phyloP scores from a whole-genome alignment of 2,888 invertebrate species.

The Orthosia incerta region DNA sequence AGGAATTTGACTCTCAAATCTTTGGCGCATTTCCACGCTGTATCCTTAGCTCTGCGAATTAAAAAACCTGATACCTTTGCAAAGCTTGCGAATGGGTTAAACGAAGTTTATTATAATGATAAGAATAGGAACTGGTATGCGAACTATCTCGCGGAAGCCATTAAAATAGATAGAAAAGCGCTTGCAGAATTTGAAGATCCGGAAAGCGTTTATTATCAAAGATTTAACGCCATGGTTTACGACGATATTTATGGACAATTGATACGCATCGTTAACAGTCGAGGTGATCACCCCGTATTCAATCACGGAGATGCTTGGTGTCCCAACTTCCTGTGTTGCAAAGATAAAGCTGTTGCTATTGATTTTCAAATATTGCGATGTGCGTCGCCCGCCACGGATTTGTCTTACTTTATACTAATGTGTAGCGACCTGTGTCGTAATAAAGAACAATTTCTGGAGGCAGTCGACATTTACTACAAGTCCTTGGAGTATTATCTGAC shows the following conservation, averaged over 20 bases:
- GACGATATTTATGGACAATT: slow-evolving; percentile 73
- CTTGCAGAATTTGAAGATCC: slow-evolving; percentile 71
- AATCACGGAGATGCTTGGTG: slow-evolving; percentile 81
- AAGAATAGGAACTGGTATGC: slow-evolving; percentile 74
- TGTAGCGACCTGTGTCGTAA: slow-evolving; percentile 66
- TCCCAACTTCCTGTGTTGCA: slow-evolving; percentile 75
- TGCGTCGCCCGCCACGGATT: slow-evolving; percentile 75
- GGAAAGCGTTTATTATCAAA: slow-evolving; percentile 74
- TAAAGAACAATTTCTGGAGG: slow-evolving; percentile 72
- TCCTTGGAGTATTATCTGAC: slow-evolving; percentile 71
- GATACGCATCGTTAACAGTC: slow-evolving; percentile 62
- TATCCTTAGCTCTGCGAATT: slow-evolving; percentile 74
- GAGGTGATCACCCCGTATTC: slow-evolving; percentile 70
- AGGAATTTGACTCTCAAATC: slow-evolving; percentile 71
- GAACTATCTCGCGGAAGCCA: slow-evolving; percentile 71
- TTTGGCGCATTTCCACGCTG: slow-evolving; percentile 79
- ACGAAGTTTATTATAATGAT: slow-evolving; percentile 75
- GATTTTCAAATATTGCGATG: slow-evolving; percentile 79
- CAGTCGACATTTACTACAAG: slow-evolving; percentile 72
- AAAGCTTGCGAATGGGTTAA: slow-evolving; percentile 65
- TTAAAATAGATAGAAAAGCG: slow-evolving; percentile 71
- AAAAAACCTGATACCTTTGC: slow-evolving; percentile 72
- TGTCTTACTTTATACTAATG: slow-evolving; percentile 71
- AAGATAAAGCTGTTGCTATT: slow-evolving; percentile 71
- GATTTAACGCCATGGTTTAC: slow-evolving; percentile 70